Conservation (phyloP, 1,140 invertebrate genomes). For the Drosophila eugracilis region DNA sequence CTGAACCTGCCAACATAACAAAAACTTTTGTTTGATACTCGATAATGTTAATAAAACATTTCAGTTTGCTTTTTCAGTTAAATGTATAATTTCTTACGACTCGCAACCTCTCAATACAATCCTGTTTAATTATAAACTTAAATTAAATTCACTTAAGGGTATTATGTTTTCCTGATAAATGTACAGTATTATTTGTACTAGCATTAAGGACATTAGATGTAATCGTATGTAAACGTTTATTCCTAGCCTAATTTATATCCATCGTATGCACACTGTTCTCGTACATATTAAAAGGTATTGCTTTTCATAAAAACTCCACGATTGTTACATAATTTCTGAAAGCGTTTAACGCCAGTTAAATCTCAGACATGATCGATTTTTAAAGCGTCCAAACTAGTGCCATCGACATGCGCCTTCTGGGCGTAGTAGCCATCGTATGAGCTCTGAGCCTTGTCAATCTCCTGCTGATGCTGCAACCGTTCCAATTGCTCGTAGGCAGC, state of each 20-base stretch:
- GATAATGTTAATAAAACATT: not conserved
- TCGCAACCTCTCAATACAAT: not conserved
- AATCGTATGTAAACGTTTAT: not conserved
- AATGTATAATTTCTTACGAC: not conserved
- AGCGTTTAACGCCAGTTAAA: slow-evolving; percentile 8
- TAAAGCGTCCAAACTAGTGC: slow-evolving; percentile 49
- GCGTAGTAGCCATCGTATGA: slow-evolving; percentile 75
- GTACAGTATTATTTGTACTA: slow-evolving; percentile 24
- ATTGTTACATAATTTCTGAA: not conserved
- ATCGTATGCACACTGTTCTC: slow-evolving; percentile 8
- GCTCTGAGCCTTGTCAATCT: slow-evolving; percentile 69
- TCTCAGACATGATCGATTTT: slow-evolving; percentile 69
- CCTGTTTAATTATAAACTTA: not conserved
- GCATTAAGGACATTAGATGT: slow-evolving; percentile 7
- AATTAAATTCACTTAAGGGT: not conserved
- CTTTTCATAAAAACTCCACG: slow-evolving; percentile 26
- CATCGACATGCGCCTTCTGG: slow-evolving; percentile 62
- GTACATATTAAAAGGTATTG: slow-evolving; percentile 50
- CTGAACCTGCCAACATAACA: not conserved
- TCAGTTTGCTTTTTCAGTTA: not conserved
- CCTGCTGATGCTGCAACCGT: slow-evolving; percentile 66
- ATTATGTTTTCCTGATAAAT: slow-evolving; percentile 12
- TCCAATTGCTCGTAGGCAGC: slow-evolving; percentile 74
- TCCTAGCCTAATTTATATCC: slow-evolving; percentile 20
- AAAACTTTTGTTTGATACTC: not conserved